phyloP scores from a whole-genome alignment of 2,888 invertebrate genomes.

The Ormia ochracea region DNA sequence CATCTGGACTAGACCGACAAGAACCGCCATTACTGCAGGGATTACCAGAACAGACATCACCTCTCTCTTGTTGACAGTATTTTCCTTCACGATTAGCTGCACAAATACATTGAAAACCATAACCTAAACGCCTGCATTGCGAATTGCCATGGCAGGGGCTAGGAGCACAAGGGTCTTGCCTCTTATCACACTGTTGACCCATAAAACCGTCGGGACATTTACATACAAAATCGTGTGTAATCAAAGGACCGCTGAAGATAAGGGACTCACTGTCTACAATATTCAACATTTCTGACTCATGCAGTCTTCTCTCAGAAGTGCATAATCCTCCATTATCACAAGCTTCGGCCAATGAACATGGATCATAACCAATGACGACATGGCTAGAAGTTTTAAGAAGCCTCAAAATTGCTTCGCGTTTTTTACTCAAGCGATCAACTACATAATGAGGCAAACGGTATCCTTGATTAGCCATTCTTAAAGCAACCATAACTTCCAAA shows the following conservation, averaged over 20 bases:
- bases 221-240: constrained; percentile 87
- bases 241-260: constrained; percentile 88
- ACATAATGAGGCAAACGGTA: constrained; percentile 83
- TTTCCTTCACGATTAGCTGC: constrained; percentile 87
- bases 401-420: constrained; percentile 81
- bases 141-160: constrained; percentile 92
- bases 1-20: constrained; percentile 91
- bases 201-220: constrained; percentile 90
- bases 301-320: constrained; percentile 83
- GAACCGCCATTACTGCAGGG: constrained; percentile 95
- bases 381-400: constrained; percentile 79
- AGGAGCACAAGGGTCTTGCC: constrained; percentile 93
- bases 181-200: constrained; percentile 87
- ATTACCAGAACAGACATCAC: constrained; percentile 89
- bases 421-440: constrained; percentile 81
- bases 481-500: constrained; percentile 85
- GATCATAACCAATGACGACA: constrained; percentile 85
- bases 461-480: constrained; percentile 79
- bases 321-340: constrained; percentile 89
- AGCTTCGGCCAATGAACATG: constrained; percentile 81
- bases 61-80: constrained; percentile 88
- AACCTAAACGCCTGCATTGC: constrained; percentile 88
- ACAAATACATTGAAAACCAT: constrained; percentile 90
- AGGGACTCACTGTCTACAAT: constrained; percentile 89
- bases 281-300: constrained; percentile 78